phyloP scores from a whole-genome alignment of 2,888 invertebrate genomes.

The Oscheius sp. region DNA sequence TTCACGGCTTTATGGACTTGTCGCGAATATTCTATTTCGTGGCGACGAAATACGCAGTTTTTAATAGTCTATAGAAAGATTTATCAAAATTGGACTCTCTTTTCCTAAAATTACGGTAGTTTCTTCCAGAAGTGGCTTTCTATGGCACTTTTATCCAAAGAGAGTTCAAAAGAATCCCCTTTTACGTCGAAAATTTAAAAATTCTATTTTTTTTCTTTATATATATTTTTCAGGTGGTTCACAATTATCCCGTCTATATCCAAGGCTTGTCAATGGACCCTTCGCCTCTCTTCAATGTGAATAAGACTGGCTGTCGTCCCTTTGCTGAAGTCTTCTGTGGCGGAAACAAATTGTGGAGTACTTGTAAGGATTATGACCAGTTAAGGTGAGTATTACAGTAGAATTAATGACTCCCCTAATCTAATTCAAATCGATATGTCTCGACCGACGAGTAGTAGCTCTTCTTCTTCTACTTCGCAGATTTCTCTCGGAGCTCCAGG shows the following conservation, averaged over 20 bases:
- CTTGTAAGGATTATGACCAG: slow-evolving; percentile 87
- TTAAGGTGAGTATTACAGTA: slow-evolving; percentile 75
- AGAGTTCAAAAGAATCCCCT: no score
- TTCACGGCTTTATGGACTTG: no score
- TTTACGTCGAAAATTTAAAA: no score
- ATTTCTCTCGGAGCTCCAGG: no score
- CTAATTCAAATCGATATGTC: background rate
- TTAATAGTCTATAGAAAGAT: no score
- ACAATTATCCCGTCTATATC: slow-evolving; percentile 84
- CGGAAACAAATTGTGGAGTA: slow-evolving; percentile 73
- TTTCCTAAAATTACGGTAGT: no score
- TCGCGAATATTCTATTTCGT: no score
- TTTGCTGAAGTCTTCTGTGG: slow-evolving; percentile 90
- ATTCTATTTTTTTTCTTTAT: no score
- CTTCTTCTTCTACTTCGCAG: background rate
- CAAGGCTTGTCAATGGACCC: slow-evolving; percentile 84
- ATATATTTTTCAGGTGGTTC: slow-evolving; percentile 77
- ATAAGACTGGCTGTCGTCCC: slow-evolving; percentile 87
- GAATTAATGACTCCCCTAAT: background rate
- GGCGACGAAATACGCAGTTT: no score
- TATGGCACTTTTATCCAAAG: no score
- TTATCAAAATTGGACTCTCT: no score
- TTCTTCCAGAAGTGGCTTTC: no score
- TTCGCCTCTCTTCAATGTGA: slow-evolving; percentile 83
- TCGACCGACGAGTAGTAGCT: background rate